Evolutionary conservation across 2,888 invertebrate genomes (phyloP), one percentile per base, ranked within the genome.

Genomic region (Phlogophora meticulosa): DNA sequence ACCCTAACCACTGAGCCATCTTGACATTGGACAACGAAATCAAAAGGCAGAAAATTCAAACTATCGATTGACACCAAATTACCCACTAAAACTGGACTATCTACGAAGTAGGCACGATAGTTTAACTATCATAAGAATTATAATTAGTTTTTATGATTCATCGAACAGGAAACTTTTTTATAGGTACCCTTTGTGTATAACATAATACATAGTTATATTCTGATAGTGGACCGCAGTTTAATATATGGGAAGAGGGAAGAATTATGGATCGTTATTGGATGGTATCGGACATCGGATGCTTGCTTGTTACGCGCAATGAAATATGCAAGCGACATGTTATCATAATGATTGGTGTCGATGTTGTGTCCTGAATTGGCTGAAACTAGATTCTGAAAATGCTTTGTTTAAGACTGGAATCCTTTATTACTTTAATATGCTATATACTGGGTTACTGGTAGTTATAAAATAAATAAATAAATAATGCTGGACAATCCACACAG

Each of bases 281-380:
- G 43, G n/a, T 43, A 46, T 40, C 28, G 45, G 72, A 42, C 36
- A 72, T 48, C 32, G 15, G 62, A 75, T n/a, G 11, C 52, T 10
- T 10, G 52, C 61, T 68, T 34, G 61, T 74, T 68, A 72, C 0
- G 46, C 20, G 46, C 38, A 22, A 57, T 57, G 69, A 72, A 69
- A 40, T 75, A 69, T 62, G 75, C 56, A 73, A 53, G 20, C 11
- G 4, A 57, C 4, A 13, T 34, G 20, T 7, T 15, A 53, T 13
- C 42, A 5, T 68, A 48, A 11, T 69, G 55, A 72, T 56, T 55
- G 74, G 40, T 45, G 22, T 45, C 17, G 32, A 53, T 59, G 28
- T n/a, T 36, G 34, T 20, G 4, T 28, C 36, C 13, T 48, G 11
- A 28, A 34, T 11, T 38, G 15, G 0, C 34, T 28, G 17, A 34